Evolutionary conservation across 2,113 vertebrate species (phyloP), one percentile per base, ranked within the genome.

Genomic region (Piliocolobus tephrosceles): DNA sequence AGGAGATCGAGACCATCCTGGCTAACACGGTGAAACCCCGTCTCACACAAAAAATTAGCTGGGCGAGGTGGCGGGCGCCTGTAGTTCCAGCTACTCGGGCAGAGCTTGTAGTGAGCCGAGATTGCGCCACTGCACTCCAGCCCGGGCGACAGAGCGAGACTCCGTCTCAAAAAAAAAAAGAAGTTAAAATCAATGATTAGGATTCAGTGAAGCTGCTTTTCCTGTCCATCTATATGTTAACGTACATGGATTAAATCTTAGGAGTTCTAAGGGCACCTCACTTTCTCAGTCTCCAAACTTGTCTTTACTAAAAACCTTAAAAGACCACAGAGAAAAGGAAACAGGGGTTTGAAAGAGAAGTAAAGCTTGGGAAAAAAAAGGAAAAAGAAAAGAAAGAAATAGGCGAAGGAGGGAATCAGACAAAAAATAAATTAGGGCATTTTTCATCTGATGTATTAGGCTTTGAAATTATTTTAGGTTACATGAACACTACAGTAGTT

Each of bases 401-500:
- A 79, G 2, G 11, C 61, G 8, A 58, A 38, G 11, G 14, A 13
- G 50, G 81, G 0, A 64, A 30, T 64, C 57, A 95, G 40, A 75
- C 66, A 52, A 95, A 90, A 87, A 92, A 95, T 23, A 91, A 43
- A 79, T 50, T 18, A 89, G 25, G 55, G 68, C 23, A 25, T 81
- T 96, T 55, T 78, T 88, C 17, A 96, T 95, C 58, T 89, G 82
- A 47, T 14, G 4, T 10, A 92, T 45, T 76, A 76, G 68, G 55
- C 32, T 79, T 66, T 91, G 38, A 96, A 94, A 95, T 76, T 75
- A 84, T 85, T 92, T 94, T 89, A 92, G 66, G 14, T 80, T 84
- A 84, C 22, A 84, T 52, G 35, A 93, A 93, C 17, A 93, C 17
- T 57, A 68, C 0, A 88, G 27, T 79, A 90, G 32, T 81, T 94